Conservation (phyloP, 2,888 invertebrate genomes). For the Drosophila macrospina region DNA sequence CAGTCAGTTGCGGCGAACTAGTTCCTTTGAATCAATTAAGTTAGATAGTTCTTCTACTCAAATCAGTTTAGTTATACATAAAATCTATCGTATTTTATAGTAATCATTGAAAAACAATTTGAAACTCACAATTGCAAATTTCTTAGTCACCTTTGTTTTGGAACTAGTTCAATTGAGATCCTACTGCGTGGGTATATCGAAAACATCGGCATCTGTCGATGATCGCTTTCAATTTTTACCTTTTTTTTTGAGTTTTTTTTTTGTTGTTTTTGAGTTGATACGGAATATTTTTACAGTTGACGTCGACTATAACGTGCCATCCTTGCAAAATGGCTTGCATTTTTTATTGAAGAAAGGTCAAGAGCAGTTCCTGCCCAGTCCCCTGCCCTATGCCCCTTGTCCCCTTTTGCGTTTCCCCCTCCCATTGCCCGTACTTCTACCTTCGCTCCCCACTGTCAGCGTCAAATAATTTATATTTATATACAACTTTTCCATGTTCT, state of each 20-base stretch:
- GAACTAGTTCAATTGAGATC: background rate
- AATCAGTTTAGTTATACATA: too few species aligned
- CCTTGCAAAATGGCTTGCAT: slow-evolving; percentile 90
- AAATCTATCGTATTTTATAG: too few species aligned
- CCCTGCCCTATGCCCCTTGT: too few species aligned
- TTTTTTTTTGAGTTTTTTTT: slow-evolving; percentile 17
- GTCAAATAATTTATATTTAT: slow-evolving; percentile 1
- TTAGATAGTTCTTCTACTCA: too few species aligned
- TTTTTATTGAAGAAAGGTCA: slow-evolving; percentile 86
- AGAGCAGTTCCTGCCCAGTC: slow-evolving; percentile 41
- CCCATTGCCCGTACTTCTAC: too few species aligned
- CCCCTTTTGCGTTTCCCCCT: too few species aligned
- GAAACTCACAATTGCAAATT: too few species aligned
- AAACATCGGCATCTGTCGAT: background rate
- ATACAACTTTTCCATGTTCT: slow-evolving; percentile 3
- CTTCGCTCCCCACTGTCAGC: background rate
- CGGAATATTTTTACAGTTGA: slow-evolving; percentile 88
- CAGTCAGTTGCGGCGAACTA: too few species aligned
- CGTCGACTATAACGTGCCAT: slow-evolving; percentile 90
- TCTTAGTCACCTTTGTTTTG: too few species aligned
- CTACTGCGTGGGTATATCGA: background rate
- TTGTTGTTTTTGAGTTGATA: slow-evolving; percentile 47
- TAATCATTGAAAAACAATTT: too few species aligned
- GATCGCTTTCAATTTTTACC: slow-evolving; percentile 1
- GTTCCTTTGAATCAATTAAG: too few species aligned